phyloP scores from a whole-genome alignment of 2,113 vertebrate species.

The Poeciliopsis prolifica region DNA sequence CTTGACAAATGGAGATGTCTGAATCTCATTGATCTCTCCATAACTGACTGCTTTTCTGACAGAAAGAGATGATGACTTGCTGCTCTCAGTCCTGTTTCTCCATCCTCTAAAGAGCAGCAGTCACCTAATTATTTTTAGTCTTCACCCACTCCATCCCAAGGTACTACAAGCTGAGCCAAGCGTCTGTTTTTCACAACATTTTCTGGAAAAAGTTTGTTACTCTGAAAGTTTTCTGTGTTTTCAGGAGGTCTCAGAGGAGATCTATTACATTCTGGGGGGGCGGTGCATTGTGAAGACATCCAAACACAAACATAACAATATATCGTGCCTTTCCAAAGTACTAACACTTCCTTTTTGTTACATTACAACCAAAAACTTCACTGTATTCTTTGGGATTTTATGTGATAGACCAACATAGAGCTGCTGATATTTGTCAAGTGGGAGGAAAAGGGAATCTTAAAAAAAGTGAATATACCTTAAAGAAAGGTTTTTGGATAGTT shows the following conservation, averaged over 20 bases:
- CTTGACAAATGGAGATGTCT: background rate
- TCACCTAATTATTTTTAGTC: background rate
- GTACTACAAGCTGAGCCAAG: background rate
- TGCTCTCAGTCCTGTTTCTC: background rate
- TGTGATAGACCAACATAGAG: too few species aligned
- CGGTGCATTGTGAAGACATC: too few species aligned
- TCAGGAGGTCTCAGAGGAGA: background rate
- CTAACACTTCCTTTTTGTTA: background rate
- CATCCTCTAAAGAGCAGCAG: background rate
- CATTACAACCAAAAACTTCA: background rate
- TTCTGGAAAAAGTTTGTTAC: too few species aligned
- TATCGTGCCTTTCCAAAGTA: background rate
- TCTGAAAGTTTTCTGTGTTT: background rate
- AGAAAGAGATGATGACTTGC: background rate
- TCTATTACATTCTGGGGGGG: background rate
- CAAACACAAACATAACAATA: background rate
- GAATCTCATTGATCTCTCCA: background rate
- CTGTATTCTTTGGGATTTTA: background rate
- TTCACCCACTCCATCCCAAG: background rate
- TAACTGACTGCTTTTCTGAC: background rate
- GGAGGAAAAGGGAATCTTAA: background rate
- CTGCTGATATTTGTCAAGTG: too few species aligned
- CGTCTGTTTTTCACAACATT: background rate
- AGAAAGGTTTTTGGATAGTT: background rate
- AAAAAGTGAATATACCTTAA: background rate